A percentile compares a stretch with the other conserved stretches of the same genome.
These are phyloP conservation scores for Campoletis sonorensis DNA, from an alignment of 1,140 invertebrate species.

Conservation along the genomic window DNA sequence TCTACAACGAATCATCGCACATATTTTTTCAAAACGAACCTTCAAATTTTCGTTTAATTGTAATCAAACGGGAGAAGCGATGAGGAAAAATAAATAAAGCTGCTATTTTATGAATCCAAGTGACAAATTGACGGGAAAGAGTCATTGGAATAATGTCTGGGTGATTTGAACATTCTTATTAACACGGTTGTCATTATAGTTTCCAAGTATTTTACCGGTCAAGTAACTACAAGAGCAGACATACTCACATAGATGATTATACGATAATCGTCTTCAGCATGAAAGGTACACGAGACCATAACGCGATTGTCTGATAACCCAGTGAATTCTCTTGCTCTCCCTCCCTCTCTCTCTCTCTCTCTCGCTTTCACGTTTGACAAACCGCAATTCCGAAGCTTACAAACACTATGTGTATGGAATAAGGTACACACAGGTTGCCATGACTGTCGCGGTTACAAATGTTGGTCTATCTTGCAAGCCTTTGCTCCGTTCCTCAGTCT, in stretches of 20 bases:
- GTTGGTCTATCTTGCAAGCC: not conserved
- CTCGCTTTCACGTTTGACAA: not conserved
- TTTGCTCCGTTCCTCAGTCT: not conserved
- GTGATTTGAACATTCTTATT: slow-evolving; percentile 1
- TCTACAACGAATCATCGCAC: too few species aligned
- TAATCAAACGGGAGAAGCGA: not conserved
- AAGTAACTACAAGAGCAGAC: not conserved
- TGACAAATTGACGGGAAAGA: not conserved
- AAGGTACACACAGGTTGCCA: not conserved
- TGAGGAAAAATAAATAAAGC: not conserved
- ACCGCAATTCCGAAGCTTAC: not conserved
- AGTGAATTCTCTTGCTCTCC: too few species aligned
- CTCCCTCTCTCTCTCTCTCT: not conserved
- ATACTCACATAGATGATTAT: not conserved
- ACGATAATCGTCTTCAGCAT: slow-evolving; percentile 11
- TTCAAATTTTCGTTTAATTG: too few species aligned
- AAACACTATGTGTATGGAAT: not conserved
- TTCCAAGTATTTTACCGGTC: not conserved
- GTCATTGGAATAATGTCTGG: not conserved
- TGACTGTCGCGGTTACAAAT: slow-evolving; percentile 34
- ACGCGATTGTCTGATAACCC: not conserved
- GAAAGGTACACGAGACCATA: not conserved
- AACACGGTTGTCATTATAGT: not conserved
- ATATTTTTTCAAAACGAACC: too few species aligned
- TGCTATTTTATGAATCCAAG: not conserved